A percentile compares a stretch with the other conserved stretches of the same genome.
Conservation (phyloP, 2,113 vertebrate genomes). For the Syngnathus scovelli region DNA sequence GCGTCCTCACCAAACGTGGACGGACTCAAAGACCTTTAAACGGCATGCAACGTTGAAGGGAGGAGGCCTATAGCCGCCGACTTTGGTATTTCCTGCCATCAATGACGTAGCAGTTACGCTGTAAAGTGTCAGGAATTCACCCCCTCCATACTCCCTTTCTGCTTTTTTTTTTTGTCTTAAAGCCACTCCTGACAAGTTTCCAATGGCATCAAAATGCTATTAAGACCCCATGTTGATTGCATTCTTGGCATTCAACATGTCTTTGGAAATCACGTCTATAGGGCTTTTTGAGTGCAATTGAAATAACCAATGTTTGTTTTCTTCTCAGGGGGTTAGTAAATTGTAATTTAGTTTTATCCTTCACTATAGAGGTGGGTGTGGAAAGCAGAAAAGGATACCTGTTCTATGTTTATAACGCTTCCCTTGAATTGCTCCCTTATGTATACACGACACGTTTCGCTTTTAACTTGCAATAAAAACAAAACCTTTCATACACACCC, state of each 20-base stretch:
- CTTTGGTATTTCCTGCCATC: slow-evolving; percentile 54
- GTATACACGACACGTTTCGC: neutral
- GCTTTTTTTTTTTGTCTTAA: neutral
- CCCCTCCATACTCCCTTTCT: neutral
- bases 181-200: neutral
- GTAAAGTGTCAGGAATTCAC: slow-evolving; percentile 35
- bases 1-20: slow-evolving; percentile 5
- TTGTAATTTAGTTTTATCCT: slow-evolving; percentile 42
- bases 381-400: neutral
- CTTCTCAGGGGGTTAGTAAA: slow-evolving; percentile 31
- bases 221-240: slow-evolving; percentile 14
- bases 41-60: slow-evolving; percentile 14
- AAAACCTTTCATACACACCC: slow-evolving; percentile 14
- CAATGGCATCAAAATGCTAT: neutral
- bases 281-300: slow-evolving; percentile 39
- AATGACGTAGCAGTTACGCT: slow-evolving; percentile 19
- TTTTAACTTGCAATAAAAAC: slow-evolving; percentile 19
- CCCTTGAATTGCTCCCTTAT: slow-evolving; percentile 20
- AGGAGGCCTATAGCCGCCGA: slow-evolving; percentile 1
- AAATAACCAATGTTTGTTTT: slow-evolving; percentile 34
- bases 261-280: slow-evolving; percentile 44
- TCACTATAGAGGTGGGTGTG: neutral
- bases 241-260: slow-evolving; percentile 48
- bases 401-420: neutral
- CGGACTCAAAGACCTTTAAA: slow-evolving; percentile 10